A percentile compares a stretch with the other conserved stretches of the same genome.
Conservation (phyloP, 2,888 invertebrate species). For the Zaprionus lineosus region DNA sequence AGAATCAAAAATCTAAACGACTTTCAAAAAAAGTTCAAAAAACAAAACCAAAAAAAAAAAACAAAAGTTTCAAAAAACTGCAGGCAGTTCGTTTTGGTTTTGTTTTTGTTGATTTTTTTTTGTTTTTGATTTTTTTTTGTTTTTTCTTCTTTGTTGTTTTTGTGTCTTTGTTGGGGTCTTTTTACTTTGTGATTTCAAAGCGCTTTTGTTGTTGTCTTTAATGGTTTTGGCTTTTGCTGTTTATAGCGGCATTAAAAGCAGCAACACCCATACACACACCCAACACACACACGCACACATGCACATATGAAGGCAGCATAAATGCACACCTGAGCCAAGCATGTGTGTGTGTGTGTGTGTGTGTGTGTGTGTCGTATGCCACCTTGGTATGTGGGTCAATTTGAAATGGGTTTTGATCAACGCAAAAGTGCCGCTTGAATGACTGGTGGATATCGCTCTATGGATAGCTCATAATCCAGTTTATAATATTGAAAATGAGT, state of each 20-base stretch:
- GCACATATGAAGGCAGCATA: too few relatives aligned
- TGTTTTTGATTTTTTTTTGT: slow-evolving; percentile 19
- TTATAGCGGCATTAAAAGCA: slow-evolving; percentile 60
- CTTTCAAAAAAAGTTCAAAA: slow-evolving; percentile 54
- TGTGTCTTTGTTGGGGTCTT: slow-evolving; percentile 15
- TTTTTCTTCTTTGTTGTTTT: too few relatives aligned
- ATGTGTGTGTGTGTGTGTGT: slow-evolving; percentile 21
- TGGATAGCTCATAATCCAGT: not conserved
- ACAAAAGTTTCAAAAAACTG: slow-evolving; percentile 43
- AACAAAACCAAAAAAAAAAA: slow-evolving; percentile 6
- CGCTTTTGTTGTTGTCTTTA: slow-evolving; percentile 44
- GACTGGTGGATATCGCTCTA: slow-evolving; percentile 33
- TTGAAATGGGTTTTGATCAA: slow-evolving; percentile 71
- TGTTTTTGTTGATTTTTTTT: too few relatives aligned
- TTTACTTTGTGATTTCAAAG: slow-evolving; percentile 50
- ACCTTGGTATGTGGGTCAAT: slow-evolving; percentile 78
- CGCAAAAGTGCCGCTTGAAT: slow-evolving; percentile 44
- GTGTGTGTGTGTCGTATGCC: slow-evolving; percentile 50
- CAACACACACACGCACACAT: slow-evolving; percentile 25
- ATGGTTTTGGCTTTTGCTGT: slow-evolving; percentile 34
- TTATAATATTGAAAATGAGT: not conserved
- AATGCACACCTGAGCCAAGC: slow-evolving; percentile 57
- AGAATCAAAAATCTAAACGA: slow-evolving; percentile 51
- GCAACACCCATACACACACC: slow-evolving; percentile 30
- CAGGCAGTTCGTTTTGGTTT: slow-evolving; percentile 59